These are phyloP conservation scores for Tortricodes alternella DNA, from an alignment of 2,888 invertebrate genomes.

Conservation along the genomic window DNA sequence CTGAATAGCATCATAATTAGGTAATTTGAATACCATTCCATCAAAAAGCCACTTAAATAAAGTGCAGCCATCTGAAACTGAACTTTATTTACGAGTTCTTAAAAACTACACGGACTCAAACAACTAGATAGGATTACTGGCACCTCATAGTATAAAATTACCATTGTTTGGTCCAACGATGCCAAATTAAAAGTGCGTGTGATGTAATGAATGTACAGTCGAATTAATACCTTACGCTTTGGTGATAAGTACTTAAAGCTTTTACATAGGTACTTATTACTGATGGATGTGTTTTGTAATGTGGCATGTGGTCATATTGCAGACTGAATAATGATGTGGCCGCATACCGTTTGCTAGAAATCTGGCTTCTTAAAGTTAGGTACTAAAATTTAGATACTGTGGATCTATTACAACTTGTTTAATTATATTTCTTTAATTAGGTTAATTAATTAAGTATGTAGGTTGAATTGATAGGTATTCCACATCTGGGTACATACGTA, in stretches of 20 bases:
- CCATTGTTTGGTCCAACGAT: constrained; percentile 62
- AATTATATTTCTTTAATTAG: not conserved
- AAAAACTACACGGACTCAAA: constrained; percentile 11
- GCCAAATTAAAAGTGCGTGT: constrained; percentile 41
- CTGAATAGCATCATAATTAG: constrained; percentile 51
- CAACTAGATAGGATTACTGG: constrained; percentile 29
- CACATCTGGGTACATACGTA: too few species aligned
- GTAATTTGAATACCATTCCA: constrained; percentile 42
- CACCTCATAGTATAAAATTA: constrained; percentile 57
- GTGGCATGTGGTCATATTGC: constrained; percentile 39
- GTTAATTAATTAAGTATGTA: too few species aligned
- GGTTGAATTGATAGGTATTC: too few species aligned
- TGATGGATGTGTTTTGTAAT: constrained; percentile 35
- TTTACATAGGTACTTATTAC: constrained; percentile 27
- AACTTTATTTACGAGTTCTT: not conserved
- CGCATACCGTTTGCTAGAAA: constrained; percentile 58
- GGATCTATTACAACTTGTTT: not conserved
- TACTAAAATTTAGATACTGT: constrained; percentile 14
- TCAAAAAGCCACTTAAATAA: constrained; percentile 34
- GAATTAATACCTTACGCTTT: constrained; percentile 44
- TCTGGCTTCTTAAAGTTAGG: constrained; percentile 49
- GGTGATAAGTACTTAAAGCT: constrained; percentile 37
- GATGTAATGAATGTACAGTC: constrained; percentile 35
- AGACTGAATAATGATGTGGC: constrained; percentile 66
- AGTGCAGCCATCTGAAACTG: not conserved